Evolutionary conservation across 2,888 invertebrate genomes (phyloP).

Genomic region (Drosophila pullipes): DNA sequence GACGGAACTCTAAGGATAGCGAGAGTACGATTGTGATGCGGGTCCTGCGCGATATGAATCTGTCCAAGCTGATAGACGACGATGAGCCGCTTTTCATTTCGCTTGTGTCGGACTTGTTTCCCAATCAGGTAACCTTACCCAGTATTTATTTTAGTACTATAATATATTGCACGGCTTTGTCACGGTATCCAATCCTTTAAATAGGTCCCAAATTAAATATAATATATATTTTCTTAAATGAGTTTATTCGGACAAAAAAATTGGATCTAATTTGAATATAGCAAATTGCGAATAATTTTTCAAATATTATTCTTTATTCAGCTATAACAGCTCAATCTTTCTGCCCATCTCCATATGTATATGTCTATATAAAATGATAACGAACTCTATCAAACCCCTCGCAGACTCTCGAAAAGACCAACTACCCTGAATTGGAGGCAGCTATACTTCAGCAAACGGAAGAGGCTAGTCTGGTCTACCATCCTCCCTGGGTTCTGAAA

Average conservation of each 20-base stretch:
- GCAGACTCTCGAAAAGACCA: conserved; percentile 93
- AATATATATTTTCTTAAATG: not conserved
- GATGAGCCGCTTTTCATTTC: conserved; percentile 99
- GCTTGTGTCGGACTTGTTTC: conserved; percentile 97
- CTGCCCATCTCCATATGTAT: not conserved
- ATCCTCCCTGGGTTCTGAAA: conserved; percentile 98
- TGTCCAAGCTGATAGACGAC: conserved; percentile 98
- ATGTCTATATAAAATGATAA: not conserved
- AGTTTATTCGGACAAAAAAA: not conserved
- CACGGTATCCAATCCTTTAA: not conserved
- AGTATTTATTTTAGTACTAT: not conserved
- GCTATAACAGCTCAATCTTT: not conserved
- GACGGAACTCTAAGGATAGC: conserved; percentile 95
- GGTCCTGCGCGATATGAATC: conserved; percentile 98
- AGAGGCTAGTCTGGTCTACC: conserved; percentile 92
- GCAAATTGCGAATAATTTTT: not conserved
- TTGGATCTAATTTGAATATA: not conserved
- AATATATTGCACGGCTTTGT: not conserved
- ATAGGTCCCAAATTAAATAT: not conserved
- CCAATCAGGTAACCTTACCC: conserved; percentile 89
- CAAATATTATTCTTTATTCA: not conserved
- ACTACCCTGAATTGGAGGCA: conserved; percentile 94
- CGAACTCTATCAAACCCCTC: not conserved
- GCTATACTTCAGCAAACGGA: conserved; percentile 95
- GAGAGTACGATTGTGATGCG: conserved; percentile 99